Evolutionary conservation across 2,113 vertebrate genomes (phyloP), one percentile per base, ranked within the genome.

Genomic region (Mastomys natalensis): DNA sequence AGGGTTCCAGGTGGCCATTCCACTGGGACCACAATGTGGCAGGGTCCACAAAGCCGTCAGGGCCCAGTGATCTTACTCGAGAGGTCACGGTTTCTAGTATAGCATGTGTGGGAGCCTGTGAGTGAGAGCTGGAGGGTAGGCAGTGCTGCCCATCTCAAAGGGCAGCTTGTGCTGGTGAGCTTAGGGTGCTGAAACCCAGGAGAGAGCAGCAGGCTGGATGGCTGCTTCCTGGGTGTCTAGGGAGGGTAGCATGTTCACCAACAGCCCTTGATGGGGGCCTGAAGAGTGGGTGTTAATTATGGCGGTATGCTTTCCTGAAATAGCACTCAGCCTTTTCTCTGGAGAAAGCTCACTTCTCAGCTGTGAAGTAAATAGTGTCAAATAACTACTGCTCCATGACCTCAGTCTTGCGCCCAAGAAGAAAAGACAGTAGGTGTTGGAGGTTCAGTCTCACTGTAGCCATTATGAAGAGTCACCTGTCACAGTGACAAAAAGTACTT

Each of bases 271-370:
- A 37, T 4, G 21, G 82, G 90, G 90, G 53, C n/a, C 43, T 37
- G 62, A 58, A 53, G 45, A 86, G 24, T 31, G 53, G 43, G 17
- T 48, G 3, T 62, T 72, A 45, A 62, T 81, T 66, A 68, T 62
- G n/a, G 26, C 72, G 34, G 62, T 9, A 26, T 53, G 51, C 87
- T 78, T 87, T 87, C 43, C 43, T 72, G 40, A 88, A 94, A n/a
- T 66, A 81, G 43, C 74, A 68, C 45, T 31, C 29, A 64, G 64
- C 34, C 62, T 87, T 73, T 92, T 37, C 19, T 31, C 64, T 73
- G 43, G 88, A 51, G 43, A 40, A 51, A 16, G 73, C 12, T 87
- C 53, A 19, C 8, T n/a, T 76, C 40, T 53, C 31, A 4, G 60
- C 34, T 72, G 62, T 58, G 93, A 87, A 53, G 2, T 24, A 2